Evolutionary conservation across 2,113 vertebrate genomes (phyloP).

Genomic region (Pteronura brasiliensis): DNA sequence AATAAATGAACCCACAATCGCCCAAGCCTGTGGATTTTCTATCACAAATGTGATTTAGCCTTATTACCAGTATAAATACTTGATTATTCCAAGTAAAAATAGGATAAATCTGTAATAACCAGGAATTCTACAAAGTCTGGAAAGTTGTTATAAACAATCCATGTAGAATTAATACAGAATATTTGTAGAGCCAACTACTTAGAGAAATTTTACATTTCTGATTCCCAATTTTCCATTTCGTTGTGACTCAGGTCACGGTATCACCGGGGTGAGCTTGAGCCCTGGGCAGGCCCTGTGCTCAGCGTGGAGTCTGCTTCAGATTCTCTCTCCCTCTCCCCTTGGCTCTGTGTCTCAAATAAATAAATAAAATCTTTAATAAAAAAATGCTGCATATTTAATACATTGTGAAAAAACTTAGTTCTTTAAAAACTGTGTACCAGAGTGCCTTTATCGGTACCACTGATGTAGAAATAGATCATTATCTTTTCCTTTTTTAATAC

Average conservation of each 20-base stretch:
- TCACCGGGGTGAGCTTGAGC: neutral
- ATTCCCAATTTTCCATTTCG: neutral
- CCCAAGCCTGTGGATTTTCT: neutral
- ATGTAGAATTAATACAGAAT: neutral
- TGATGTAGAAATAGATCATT: neutral
- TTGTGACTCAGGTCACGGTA: neutral
- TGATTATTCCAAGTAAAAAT: neutral
- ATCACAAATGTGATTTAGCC: neutral
- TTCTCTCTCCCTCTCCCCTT: neutral
- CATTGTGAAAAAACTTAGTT: neutral
- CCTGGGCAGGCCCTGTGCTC: neutral
- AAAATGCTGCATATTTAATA: neutral
- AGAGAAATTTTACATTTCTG: neutral
- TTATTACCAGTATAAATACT: neutral
- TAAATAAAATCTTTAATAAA: neutral
- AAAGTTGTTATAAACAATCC: neutral
- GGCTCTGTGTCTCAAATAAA: neutral
- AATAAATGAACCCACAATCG: neutral
- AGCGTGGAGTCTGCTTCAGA: neutral
- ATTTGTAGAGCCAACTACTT: neutral
- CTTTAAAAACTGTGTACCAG: neutral
- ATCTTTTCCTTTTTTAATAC: neutral
- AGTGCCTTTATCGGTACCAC: neutral
- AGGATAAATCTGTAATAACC: neutral
- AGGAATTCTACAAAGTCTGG: neutral